Evolutionary conservation across 2,888 invertebrate species (phyloP).

Genomic region (Hyles lineata): DNA sequence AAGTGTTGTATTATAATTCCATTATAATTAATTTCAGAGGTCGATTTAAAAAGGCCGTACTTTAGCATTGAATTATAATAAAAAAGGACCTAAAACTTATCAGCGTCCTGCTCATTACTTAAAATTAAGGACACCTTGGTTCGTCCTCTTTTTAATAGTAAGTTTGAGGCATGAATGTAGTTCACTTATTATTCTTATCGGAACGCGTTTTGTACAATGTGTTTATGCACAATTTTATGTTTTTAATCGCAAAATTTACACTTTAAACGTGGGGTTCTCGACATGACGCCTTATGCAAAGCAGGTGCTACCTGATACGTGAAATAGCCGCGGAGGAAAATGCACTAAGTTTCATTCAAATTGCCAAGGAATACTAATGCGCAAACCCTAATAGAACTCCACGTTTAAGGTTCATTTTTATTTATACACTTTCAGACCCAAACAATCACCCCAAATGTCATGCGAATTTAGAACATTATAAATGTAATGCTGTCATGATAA

Average conservation of each 20-base stretch:
- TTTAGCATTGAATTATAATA: not conserved
- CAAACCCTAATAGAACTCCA: not conserved
- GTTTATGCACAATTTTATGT: slow-evolving; percentile 76
- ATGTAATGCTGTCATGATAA: slow-evolving; percentile 52
- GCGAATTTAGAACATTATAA: slow-evolving; percentile 50
- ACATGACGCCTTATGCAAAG: slow-evolving; percentile 84
- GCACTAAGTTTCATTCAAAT: not conserved
- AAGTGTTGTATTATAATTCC: too few relatives aligned
- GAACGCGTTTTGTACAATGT: slow-evolving; percentile 62
- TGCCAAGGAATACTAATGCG: slow-evolving; percentile 9
- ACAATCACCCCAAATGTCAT: slow-evolving; percentile 34
- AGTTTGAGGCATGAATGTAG: slow-evolving; percentile 49
- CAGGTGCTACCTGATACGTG: slow-evolving; percentile 84
- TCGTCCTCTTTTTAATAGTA: slow-evolving; percentile 58
- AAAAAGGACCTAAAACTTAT: not conserved
- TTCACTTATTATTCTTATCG: slow-evolving; percentile 70
- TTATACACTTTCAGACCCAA: not conserved
- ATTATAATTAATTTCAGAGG: too few relatives aligned
- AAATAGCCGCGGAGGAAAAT: slow-evolving; percentile 45
- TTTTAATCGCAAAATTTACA: slow-evolving; percentile 82
- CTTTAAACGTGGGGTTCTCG: slow-evolving; percentile 77
- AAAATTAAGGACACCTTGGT: slow-evolving; percentile 66
- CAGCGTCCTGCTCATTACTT: slow-evolving; percentile 14
- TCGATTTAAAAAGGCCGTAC: too few relatives aligned
- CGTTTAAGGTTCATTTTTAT: slow-evolving; percentile 9